Conservation (phyloP, 2,797 vertebrate species). For the Gila robusta region DNA sequence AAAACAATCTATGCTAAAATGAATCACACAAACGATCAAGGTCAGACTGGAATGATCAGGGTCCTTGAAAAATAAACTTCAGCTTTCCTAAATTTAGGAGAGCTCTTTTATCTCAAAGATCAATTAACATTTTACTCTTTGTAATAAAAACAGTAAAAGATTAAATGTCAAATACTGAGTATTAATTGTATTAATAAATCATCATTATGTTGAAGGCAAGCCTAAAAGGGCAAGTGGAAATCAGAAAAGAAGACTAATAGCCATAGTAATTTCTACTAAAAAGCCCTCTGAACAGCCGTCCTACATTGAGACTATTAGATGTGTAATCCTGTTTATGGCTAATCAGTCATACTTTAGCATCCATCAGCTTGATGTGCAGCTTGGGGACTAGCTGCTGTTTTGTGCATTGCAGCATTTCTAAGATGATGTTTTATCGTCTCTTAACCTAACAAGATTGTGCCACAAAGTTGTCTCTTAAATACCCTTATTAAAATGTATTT, state of each 20-base stretch:
- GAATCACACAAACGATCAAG: neutral
- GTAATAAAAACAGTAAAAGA: neutral
- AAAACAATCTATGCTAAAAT: neutral
- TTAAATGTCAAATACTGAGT: neutral
- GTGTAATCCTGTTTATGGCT: constrained; percentile 42
- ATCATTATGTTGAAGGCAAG: constrained; percentile 17
- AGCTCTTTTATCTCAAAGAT: constrained; percentile 1
- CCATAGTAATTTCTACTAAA: constrained; percentile 30
- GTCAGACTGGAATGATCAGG: neutral
- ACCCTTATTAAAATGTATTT: constrained; percentile 14
- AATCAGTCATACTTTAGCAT: constrained; percentile 41
- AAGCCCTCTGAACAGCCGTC: neutral
- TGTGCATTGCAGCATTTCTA: constrained; percentile 26
- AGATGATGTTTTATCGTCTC: constrained; percentile 8
- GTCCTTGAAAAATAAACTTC: neutral
- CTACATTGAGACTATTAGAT: constrained; percentile 32
- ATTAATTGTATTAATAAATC: constrained; percentile 5
- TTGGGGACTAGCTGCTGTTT: constrained; percentile 20
- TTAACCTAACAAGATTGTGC: constrained; percentile 27
- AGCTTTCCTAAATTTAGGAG: neutral
- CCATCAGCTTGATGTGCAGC: constrained; percentile 32
- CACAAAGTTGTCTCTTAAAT: neutral
- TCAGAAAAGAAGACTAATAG: constrained; percentile 13
- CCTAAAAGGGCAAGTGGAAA: constrained; percentile 17
- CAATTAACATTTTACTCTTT: neutral